Base-by-base conservation (phyloP, 2,888 invertebrate genomes). In the Itoplectis maculator region DNA sequence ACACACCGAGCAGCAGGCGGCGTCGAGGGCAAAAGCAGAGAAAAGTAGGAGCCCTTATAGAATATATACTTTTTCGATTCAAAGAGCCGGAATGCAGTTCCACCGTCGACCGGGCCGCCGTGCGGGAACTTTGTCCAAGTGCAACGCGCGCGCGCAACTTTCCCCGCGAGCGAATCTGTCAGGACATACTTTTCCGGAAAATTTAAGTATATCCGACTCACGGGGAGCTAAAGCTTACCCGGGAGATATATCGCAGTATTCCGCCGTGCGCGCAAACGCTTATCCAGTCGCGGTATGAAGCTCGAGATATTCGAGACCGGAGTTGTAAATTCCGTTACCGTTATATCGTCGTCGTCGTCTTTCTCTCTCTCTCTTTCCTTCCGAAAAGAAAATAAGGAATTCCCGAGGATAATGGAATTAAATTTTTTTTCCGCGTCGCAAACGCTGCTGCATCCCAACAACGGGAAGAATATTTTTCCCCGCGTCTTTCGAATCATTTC, bases 181-280 rank as follows among this genome's bases (percentile, higher is more conserved):
- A 51, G 61, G 51, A 73, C 79, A 79, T 82, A 76, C 82, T 82
- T 82, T 79, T 76, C 72, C 47, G 45, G 61, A n/a, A 76, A 82
- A 82, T 79, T 72, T 79, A 76, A 79, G 79, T 70, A 79, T 79
- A 76, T 79, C 66, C 72, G 51, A 54, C 54, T 15, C 49, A n/a
- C n/a, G 23, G 18, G 51, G 61, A 74, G 61, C 42, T 42, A 59
- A 18, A 66, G 59, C 77, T 63, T 54, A 54, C 63, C 51, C n/a
- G n/a, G 49, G 37, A 42, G 74, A 74, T 70, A 59, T 74, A 59
- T 37, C 68, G 61, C 45, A n/a, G 66, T 75, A 76, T 72, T 66
- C 59, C n/a, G 47, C 15, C 72, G 40, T 68, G 61, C 63, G 61
- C 63, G 51, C 73, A 61, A 78, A 81, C 73, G 77, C 63, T 73